These are phyloP conservation scores for Erythrocercus mccallii DNA, from an alignment of 2,113 vertebrate species.

Conservation along the genomic window DNA sequence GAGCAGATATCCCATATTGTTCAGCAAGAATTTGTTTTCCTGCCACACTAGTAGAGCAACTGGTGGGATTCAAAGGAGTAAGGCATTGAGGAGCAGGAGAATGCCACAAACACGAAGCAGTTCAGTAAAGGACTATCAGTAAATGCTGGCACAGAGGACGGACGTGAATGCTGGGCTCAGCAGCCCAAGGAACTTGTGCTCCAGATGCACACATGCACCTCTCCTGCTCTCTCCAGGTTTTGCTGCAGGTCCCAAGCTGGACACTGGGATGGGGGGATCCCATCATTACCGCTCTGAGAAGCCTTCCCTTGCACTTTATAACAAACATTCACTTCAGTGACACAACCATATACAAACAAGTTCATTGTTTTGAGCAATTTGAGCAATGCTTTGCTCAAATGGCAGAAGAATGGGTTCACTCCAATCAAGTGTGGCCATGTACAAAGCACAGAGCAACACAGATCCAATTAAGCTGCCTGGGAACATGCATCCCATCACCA, in stretches of 20 bases:
- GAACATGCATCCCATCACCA: background rate
- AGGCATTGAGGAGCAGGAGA: background rate
- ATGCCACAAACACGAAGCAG: background rate
- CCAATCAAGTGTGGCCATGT: background rate
- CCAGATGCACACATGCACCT: background rate
- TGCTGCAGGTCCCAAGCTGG: background rate
- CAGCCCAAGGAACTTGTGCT: background rate
- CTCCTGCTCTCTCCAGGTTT: background rate
- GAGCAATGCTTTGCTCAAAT: background rate
- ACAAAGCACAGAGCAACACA: background rate
- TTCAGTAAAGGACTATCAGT: background rate
- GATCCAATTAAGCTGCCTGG: background rate
- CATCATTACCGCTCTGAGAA: background rate
- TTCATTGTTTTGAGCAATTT: too few species aligned
- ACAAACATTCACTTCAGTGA: background rate
- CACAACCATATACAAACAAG: background rate
- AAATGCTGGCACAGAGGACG: background rate
- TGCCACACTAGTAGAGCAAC: background rate
- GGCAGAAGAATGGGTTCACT: background rate
- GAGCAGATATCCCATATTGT: background rate
- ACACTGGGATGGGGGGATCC: background rate
- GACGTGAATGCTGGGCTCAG: fast-evolving
- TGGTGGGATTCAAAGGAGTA: background rate
- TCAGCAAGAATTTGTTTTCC: background rate
- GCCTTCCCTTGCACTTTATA: background rate